Percentiles rank a stretch among this genome's conserved stretches.
Conservation (phyloP, 2,113 vertebrate genomes). For the Tylochromis polylepis region DNA sequence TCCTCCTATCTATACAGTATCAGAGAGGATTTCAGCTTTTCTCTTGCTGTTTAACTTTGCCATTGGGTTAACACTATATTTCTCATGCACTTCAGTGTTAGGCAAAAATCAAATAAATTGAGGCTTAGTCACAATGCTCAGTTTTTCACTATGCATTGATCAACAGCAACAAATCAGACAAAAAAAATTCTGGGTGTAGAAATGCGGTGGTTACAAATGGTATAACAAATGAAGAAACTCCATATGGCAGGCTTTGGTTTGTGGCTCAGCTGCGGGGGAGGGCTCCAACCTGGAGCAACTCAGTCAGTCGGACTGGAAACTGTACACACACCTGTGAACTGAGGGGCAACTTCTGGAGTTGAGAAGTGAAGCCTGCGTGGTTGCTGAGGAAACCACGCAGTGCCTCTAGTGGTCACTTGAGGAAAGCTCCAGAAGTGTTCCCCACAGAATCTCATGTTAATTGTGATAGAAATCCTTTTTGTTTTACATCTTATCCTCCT, state of each 20-base stretch:
- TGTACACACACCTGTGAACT: neutral
- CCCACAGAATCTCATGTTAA: neutral
- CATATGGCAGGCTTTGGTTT: neutral
- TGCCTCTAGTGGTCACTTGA: accelerated
- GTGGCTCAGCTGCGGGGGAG: neutral
- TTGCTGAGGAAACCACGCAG: neutral
- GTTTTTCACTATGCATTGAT: neutral
- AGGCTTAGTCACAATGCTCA: neutral
- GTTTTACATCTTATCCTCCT: neutral
- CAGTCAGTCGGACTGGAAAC: neutral
- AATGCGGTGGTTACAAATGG: neutral
- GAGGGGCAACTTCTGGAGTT: neutral
- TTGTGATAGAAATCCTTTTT: neutral
- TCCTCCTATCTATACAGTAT: neutral
- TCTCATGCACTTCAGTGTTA: neutral
- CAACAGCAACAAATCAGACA: neutral
- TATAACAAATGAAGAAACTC: neutral
- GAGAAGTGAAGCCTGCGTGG: neutral
- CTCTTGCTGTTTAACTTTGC: neutral
- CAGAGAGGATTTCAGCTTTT: neutral
- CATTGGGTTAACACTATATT: neutral
- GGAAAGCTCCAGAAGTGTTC: neutral
- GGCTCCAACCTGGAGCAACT: too few species aligned
- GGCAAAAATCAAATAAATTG: neutral
- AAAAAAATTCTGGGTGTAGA: neutral